phyloP scores from a whole-genome alignment of 2,888 invertebrate species.

The Pardosa pseudoannulata region DNA sequence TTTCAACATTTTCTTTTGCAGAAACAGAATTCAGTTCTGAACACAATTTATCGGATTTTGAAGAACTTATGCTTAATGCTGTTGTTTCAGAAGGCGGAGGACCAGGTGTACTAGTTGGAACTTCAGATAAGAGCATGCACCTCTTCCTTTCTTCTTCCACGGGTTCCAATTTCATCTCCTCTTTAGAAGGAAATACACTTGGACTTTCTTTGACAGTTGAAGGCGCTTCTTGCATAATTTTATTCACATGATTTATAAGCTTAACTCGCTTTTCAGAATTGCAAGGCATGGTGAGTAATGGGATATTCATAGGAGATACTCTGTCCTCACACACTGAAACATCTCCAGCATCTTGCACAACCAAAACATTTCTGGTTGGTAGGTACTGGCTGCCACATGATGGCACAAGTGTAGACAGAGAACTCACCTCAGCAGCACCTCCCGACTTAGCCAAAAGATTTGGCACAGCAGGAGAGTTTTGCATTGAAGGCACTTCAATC shows the following conservation, averaged over 20 bases:
- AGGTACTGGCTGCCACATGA: conserved; percentile 44
- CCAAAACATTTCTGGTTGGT: conserved; percentile 35
- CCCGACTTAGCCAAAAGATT: conserved; percentile 49
- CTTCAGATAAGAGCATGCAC: conserved; percentile 48
- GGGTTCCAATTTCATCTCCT: conserved; percentile 67
- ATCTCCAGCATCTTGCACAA: conserved; percentile 33
- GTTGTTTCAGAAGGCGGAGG: conserved; percentile 32
- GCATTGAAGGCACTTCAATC: conserved; percentile 73
- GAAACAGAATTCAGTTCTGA: not conserved
- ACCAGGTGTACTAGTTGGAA: conserved; percentile 61
- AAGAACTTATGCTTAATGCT: not conserved
- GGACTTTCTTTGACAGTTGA: conserved; percentile 41
- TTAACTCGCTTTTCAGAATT: conserved; percentile 26
- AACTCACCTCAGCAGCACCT: conserved; percentile 46
- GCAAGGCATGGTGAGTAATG: conserved; percentile 38
- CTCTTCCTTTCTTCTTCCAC: conserved; percentile 66
- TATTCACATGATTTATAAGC: conserved; percentile 54
- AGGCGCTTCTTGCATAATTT: conserved; percentile 28
- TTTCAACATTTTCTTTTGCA: conserved; percentile 24
- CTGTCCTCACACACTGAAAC: conserved; percentile 27
- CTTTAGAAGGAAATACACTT: conserved; percentile 36
- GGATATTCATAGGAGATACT: conserved; percentile 38
- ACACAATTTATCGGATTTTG: conserved; percentile 18
- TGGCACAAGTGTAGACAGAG: conserved; percentile 54
- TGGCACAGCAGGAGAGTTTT: conserved; percentile 62